Evolutionary conservation across 1,140 invertebrate genomes (phyloP), one percentile per base, ranked within the genome.

Genomic region (Drosophila pectinifera): DNA sequence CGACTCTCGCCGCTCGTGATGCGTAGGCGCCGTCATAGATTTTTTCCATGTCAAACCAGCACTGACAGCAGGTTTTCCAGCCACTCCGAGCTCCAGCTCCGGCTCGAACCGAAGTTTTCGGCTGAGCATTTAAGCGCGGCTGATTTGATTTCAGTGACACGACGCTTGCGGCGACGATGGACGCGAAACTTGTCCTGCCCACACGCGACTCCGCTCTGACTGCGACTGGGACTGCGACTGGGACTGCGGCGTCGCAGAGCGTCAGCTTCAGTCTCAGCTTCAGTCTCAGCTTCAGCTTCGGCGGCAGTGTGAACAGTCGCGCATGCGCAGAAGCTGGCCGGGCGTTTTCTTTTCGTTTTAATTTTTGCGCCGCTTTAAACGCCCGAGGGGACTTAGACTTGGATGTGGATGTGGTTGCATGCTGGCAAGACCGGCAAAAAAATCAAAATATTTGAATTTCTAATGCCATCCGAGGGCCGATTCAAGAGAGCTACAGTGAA

Each of bases 121-220:
- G 84, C 62, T 88, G 76, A 83, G 83, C 83, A 89, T 86, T 86
- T 86, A 88, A 86, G 77, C 80, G 79, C 84, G 79, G 79, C 76
- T 86, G 83, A 86, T 86, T 86, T 86, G 83, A 86, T 86, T 86
- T 83, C 84, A 86, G 83, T 86, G 83, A 86, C 83, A 86, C 84
- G 83, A 77, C 70, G 83, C 83, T 84, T 59, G 83, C 55, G 76
- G 83, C 83, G 80, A 69, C 64, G 56, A 70, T 65, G 73, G 68
- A 57, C 79, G 62, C 70, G 56, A 77, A 77, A 77, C 73, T 77
- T 77, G 73, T 77, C 73, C 73, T 77, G 73, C 73, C 73, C 61
- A 68, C 74, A 53, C 70, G 74, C 82, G 58, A 73, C 58, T 59
- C 49, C 18, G 22, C 18, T 22, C 16, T 8, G 28, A 28, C 28